Base-by-base conservation (phyloP, 2,113 vertebrate genomes). In the Apodemus sylvaticus region DNA sequence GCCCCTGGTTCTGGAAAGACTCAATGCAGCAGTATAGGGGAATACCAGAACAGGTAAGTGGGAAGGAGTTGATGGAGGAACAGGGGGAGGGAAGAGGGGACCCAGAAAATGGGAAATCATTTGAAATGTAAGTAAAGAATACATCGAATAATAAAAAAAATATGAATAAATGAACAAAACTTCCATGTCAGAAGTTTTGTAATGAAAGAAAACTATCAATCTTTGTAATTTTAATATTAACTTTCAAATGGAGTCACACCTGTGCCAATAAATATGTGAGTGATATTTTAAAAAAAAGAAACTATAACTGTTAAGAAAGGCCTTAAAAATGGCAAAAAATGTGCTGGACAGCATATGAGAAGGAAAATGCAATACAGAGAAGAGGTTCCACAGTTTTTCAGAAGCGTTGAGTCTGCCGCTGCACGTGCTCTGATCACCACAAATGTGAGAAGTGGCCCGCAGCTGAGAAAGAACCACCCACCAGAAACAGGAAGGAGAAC, bases 231-330 rank as follows among this genome's bases (percentile, higher is more conserved):
- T 66, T 22, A 48, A 90, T 89, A 36, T 31, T 82, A 16, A 74
- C 24, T 90, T 94, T 68, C 19, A 36, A 66, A 39, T 90, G 87
- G 70, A 90, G 73, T 14, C 51, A 68, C 82, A 74, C 71, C 64
- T 36, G 66, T 71, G 19, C 2, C 29, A 79, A 62, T 60, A 81
- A 82, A 62, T 73, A 51, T 86, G 24, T 78, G 64, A 71, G 42
- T 89, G 71, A 48, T 29, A 71, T 26, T 88, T n/a, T n/a, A n/a
- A n/a, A n/a, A n/a, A n/a, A n/a, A 62, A 92, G 19, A 74, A 45
- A 62, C 1, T 13, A 48, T 42, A 48, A 34, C 31, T 62, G 14
- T 68, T 68, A 16, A 68, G 64, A 36, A 76, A 53, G 36, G 22
- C 26, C 73, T 74, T 74, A 45, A 26, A 74, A 24, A 74, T 74